Evolutionary conservation across 2,888 invertebrate genomes (phyloP).

Genomic region (Drosophila greeni): DNA sequence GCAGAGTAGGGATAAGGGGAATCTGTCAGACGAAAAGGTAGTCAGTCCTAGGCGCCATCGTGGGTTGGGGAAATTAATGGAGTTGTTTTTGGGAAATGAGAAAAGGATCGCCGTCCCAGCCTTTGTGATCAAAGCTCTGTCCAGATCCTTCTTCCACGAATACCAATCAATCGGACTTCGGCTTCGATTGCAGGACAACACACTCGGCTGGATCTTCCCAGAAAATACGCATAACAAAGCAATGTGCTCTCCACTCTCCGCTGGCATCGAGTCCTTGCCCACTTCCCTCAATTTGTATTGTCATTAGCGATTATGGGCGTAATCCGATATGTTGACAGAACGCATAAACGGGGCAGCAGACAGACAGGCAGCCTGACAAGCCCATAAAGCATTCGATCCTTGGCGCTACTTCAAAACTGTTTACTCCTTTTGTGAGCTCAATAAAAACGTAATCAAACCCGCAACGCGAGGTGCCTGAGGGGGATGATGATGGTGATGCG

Average conservation of each 20-base stretch:
- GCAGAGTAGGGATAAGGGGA: conserved; percentile 3
- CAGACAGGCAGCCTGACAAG: conserved; percentile 58
- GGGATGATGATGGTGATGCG: conserved; percentile 46
- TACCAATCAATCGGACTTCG: conserved; percentile 51
- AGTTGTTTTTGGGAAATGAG: conserved; percentile 21
- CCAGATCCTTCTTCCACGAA: conserved; percentile 53
- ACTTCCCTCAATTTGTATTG: conserved; percentile 64
- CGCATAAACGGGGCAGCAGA: conserved; percentile 47
- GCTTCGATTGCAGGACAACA: conserved; percentile 48
- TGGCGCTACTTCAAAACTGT: conserved; percentile 72
- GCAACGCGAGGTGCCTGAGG: conserved; percentile 34
- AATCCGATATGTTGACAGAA: conserved; percentile 71
- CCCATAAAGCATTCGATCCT: conserved; percentile 65
- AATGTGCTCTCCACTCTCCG: conserved; percentile 24
- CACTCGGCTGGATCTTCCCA: conserved; percentile 40
- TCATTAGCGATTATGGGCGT: conserved; percentile 72
- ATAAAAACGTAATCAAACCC: conserved; percentile 73
- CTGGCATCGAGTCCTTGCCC: conserved; percentile 27
- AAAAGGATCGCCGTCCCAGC: background rate
- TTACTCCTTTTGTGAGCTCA: conserved; percentile 69
- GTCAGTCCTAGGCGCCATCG: conserved; percentile 23
- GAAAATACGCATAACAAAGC: conserved; percentile 56
- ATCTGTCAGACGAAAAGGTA: conserved; percentile 10
- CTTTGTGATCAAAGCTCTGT: conserved; percentile 18
- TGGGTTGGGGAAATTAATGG: conserved; percentile 35